phyloP scores from a whole-genome alignment of 2,113 vertebrate genomes.

The Caranx ignobilis region DNA sequence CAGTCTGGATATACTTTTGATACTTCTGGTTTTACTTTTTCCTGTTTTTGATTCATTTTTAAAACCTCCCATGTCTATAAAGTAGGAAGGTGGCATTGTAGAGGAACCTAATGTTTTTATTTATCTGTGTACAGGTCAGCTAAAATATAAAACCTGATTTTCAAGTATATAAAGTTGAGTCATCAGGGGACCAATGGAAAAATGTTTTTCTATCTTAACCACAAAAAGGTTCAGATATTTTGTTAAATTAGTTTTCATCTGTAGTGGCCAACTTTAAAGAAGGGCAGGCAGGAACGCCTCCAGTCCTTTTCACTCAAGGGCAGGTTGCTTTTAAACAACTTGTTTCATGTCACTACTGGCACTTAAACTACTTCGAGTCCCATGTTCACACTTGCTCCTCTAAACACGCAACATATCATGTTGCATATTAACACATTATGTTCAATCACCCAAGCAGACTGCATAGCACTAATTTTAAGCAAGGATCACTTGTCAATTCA shows the following conservation, averaged over 20 bases:
- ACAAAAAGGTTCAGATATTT: neutral
- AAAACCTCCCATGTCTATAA: neutral
- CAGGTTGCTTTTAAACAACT: conserved; percentile 34
- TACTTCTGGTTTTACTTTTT: neutral
- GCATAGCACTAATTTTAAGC: conserved; percentile 34
- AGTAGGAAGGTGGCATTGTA: neutral
- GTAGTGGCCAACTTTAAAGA: neutral
- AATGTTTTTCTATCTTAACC: neutral
- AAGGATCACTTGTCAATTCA: conserved; percentile 44
- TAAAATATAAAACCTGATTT: neutral
- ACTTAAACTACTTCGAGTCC: conserved; percentile 28
- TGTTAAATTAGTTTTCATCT: neutral
- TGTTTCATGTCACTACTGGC: conserved; percentile 18
- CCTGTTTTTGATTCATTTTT: too few relatives aligned
- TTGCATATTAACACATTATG: conserved; percentile 13
- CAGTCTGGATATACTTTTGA: neutral
- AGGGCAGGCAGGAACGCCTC: neutral
- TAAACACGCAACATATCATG: conserved; percentile 45
- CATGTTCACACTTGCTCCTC: conserved; percentile 9
- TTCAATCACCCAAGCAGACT: conserved; percentile 36
- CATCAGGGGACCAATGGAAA: neutral
- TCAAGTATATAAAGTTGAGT: neutral
- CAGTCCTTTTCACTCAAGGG: conserved; percentile 10
- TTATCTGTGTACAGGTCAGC: neutral
- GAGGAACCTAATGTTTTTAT: neutral